A percentile compares a stretch with the other conserved stretches of the same genome.
These are phyloP conservation scores for Channa striata DNA, from an alignment of 2,797 vertebrate species.

Conservation along the genomic window DNA sequence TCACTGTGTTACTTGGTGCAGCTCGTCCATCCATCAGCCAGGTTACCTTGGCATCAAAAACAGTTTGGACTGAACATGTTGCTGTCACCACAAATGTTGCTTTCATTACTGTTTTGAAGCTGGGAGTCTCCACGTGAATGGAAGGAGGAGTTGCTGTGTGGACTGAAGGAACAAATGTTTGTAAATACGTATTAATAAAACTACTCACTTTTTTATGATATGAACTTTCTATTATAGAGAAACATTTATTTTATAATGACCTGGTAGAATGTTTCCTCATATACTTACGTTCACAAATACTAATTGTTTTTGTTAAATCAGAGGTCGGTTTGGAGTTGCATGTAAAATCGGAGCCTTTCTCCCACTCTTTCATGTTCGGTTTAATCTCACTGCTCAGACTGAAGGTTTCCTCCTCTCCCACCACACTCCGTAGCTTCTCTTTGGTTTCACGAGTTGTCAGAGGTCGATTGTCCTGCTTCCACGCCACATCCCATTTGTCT, in stretches of 20 bases:
- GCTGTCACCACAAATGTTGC: slow-evolving; percentile 1
- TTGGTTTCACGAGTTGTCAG: fast-evolving
- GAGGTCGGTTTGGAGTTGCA: slow-evolving; percentile 48
- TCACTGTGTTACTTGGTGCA: fast-evolving
- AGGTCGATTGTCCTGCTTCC: slow-evolving; percentile 16
- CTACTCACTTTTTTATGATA: no score
- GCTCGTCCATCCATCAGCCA: slow-evolving; percentile 44
- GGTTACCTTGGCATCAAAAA: slow-evolving; percentile 26
- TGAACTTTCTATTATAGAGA: no score
- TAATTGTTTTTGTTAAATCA: neutral
- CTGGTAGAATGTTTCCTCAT: neutral
- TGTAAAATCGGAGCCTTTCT: slow-evolving; percentile 24
- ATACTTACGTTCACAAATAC: slow-evolving; percentile 74
- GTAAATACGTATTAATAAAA: no score
- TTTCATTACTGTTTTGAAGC: slow-evolving; percentile 45
- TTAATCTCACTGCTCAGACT: slow-evolving; percentile 61
- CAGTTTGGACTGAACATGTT: slow-evolving; percentile 61
- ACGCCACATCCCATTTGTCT: slow-evolving; percentile 38
- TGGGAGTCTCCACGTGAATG: slow-evolving; percentile 64
- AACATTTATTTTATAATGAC: neutral
- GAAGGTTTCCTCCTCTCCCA: neutral
- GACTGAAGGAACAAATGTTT: slow-evolving; percentile 17
- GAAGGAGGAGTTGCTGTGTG: slow-evolving; percentile 15
- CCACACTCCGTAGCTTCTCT: slow-evolving; percentile 15
- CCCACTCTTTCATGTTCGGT: slow-evolving; percentile 29